Base-by-base conservation (phyloP, 1,140 invertebrate genomes). In the Glossosoma conforme region DNA sequence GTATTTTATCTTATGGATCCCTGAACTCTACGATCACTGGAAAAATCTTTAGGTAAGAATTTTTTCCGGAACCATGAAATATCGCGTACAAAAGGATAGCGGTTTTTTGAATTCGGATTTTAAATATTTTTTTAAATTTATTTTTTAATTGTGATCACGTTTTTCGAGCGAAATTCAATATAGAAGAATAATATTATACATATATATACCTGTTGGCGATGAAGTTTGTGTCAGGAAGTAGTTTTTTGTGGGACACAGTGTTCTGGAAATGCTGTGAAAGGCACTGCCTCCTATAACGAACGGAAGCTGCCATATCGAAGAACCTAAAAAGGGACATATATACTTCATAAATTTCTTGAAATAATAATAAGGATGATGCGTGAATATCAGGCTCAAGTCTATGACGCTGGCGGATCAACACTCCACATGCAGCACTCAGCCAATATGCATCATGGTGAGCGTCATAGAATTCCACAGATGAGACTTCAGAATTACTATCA, bases 251-350 rank as follows among this genome's bases (percentile, higher is more conserved):
- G 81, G 81, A 60, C 84, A 87, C 13, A 87, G 65, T 0, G 82
- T 86, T 21, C 82, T 65, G 6, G 78, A 80, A 14, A 81, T 81
- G 56, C 73, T 73, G 22, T 65, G 68, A 62, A 80, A 82, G 41
- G 75, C 65, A 60, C 76, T 75, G 62, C 66, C 47, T 14, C 62
- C 65, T 0, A 82, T 69, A 24, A 75, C 52, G 52, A 85, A 64
- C 5, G 84, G 84, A 14, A 86, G 62, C 57, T 83, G 79, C 84
- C 84, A 86, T 3, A 83, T 84, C 44, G 83, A 65, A 6, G 84
- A 74, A 40, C 75, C 72, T 71, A 56, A n/a, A 53, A 44, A 11
- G n/a, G n/a, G n/a, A n/a, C n/a, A 40, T 24, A 50, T 3, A 45
- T 20, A 1, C 18, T 17, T 35, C 9, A 33, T 17, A 15, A 10